Conservation (phyloP, 2,888 invertebrate species). For the Scaptomyza caliginosa region DNA sequence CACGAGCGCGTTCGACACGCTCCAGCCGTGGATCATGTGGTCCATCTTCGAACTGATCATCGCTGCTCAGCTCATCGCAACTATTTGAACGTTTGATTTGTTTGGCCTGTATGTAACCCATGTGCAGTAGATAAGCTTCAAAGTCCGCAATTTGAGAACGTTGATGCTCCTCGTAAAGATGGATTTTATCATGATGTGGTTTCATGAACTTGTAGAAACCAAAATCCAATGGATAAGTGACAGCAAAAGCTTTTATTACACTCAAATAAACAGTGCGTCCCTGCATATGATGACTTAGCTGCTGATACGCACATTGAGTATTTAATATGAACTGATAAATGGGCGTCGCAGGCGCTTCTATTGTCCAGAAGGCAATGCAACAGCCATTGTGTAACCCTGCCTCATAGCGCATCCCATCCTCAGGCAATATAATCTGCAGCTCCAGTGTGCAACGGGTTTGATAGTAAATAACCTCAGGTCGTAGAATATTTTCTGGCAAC, state of each 20-base stretch:
- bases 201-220: constrained; percentile 48
- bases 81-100: background rate
- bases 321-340: constrained; percentile 40
- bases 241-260: constrained; percentile 20
- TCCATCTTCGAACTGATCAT: constrained; percentile 19
- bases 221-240: constrained; percentile 49
- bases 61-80: constrained; percentile 12
- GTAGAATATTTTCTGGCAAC: constrained; percentile 8
- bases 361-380: constrained; percentile 36
- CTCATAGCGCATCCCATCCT: constrained; percentile 34
- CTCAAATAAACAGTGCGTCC: constrained; percentile 61
- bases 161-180: constrained; percentile 19
- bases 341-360: background rate
- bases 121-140: constrained; percentile 10
- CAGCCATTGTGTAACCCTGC: constrained; percentile 15
- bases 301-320: constrained; percentile 8
- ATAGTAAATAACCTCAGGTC: constrained; percentile 52
- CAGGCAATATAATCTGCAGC: constrained; percentile 46
- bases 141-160: background rate
- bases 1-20: constrained; percentile 21
- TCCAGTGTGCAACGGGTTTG: constrained; percentile 53
- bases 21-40: background rate
- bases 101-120: constrained; percentile 22
- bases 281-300: constrained; percentile 19
- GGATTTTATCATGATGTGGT: constrained; percentile 46